phyloP scores from a whole-genome alignment of 1,140 invertebrate species.

The Ceratosolen fusciceps region DNA sequence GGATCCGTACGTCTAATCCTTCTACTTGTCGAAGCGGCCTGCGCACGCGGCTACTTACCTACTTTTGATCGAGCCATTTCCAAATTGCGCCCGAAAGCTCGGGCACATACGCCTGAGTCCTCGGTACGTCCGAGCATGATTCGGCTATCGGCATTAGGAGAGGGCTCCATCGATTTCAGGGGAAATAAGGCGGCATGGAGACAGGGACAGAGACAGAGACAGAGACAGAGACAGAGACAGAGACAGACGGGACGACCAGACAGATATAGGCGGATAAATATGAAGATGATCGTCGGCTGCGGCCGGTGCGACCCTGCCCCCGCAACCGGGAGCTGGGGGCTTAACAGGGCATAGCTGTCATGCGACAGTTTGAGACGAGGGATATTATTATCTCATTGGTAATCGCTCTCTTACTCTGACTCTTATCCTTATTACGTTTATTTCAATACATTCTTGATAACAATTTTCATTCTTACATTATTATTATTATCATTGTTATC shows the following conservation, averaged over 20 bases:
- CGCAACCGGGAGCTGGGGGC: too few species aligned
- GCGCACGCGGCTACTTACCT: conserved; percentile 24
- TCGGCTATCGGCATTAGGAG: conserved; percentile 21
- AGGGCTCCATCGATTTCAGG: conserved; percentile 31
- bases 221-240: neutral
- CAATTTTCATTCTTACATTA: too few species aligned
- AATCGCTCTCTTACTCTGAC: too few species aligned
- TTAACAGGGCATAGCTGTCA: too few species aligned
- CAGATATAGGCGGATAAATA: too few species aligned
- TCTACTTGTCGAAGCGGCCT: neutral
- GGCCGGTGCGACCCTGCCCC: too few species aligned
- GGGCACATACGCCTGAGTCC: neutral
- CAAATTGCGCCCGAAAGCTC: conserved; percentile 10
- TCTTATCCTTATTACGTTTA: too few species aligned
- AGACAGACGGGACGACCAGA: neutral
- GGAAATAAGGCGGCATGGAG: neutral
- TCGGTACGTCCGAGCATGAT: neutral
- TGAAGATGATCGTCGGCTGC: too few species aligned
- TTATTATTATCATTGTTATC: too few species aligned
- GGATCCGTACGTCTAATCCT: neutral
- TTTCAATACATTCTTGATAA: too few species aligned
- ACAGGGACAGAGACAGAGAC: neutral
- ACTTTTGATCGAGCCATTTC: conserved; percentile 45
- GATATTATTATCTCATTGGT: too few species aligned
- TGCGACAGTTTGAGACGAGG: too few species aligned